A percentile compares a stretch with the other conserved stretches of the same genome.
phyloP scores from a whole-genome alignment of 2,797 vertebrate genomes.

The Notoglanidium macrostoma region DNA sequence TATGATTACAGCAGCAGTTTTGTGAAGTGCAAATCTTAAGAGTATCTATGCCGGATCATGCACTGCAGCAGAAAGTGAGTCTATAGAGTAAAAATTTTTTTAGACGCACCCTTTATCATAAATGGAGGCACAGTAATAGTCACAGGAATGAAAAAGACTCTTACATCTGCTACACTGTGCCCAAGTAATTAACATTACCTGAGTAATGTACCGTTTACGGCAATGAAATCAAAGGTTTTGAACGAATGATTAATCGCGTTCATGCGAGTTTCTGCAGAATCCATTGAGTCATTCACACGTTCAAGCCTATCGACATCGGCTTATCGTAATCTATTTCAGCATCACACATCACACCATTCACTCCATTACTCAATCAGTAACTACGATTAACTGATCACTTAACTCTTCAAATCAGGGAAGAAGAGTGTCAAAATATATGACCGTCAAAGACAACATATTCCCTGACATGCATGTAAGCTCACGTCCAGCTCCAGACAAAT shows the following conservation, averaged over 20 bases:
- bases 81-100: not conserved
- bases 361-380: not conserved
- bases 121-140: not conserved
- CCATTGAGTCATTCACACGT: not conserved
- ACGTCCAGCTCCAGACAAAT: constrained; percentile 1
- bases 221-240: not conserved
- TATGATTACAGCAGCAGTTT: not conserved
- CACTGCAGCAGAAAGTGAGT: not conserved
- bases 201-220: not conserved
- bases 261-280: not conserved
- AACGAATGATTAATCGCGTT: not conserved
- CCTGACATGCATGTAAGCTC: not conserved
- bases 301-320: not conserved
- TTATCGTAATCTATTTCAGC: not conserved
- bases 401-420: not conserved
- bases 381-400: not conserved
- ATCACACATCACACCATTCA: not conserved
- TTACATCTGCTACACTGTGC: not conserved
- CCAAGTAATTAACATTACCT: not conserved
- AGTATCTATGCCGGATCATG: not conserved
- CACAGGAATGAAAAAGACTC: not conserved
- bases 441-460: not conserved
- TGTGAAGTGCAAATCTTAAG: not conserved
- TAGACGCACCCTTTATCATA: not conserved
- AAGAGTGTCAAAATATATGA: not conserved